Evolutionary conservation across 2,113 vertebrate genomes (phyloP), one percentile per base, ranked within the genome.

Genomic region (Dascyllus trimaculatus): DNA sequence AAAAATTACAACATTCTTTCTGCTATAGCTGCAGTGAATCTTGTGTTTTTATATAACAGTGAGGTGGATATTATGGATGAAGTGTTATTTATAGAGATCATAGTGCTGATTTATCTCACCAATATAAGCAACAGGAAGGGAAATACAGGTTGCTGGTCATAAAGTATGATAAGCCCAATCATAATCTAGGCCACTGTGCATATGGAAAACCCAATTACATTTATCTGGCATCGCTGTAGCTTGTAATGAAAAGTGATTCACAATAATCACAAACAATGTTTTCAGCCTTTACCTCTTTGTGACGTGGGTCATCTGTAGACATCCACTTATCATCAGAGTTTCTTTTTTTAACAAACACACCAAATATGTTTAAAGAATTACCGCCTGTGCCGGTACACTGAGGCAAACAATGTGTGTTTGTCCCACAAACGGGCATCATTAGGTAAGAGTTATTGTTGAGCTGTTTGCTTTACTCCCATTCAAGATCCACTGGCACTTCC

Each of bases 391-490:
- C 7, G 1, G 35, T 46, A 18, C 32, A 46, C 4, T 57, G 24
- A 6, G 10, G 73, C 5, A 18, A 54, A 64, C 54, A 46, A 22
- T 1, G 2, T 24, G 17, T 51, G 29, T 56, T 49, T 49, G 7
- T 60, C 45, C n/a, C 4, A 21, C 59, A 73, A 45, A 40, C 43
- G 4, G 11, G 17, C 24, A 35, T 35, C 7, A 35, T 76, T 49
- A 11, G 43, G 3, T 63, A 53, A 69, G 19, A 22, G 18, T 52
- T 53, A 73, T 81, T 84, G 69, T 85, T 67, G 21, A 60, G 19
- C 51, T 75, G 52, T 85, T 89, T 82, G 24, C 49, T 79, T 81
- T 73, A 17, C 63, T 66, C 69, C 19, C 35, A 45, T 77, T 80
- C 46, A 49, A 59, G 25, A 66, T 71, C 46, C 58, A 69, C 18